phyloP scores from a whole-genome alignment of 2,113 vertebrate genomes.

The Nycticryphes semicollaris region DNA sequence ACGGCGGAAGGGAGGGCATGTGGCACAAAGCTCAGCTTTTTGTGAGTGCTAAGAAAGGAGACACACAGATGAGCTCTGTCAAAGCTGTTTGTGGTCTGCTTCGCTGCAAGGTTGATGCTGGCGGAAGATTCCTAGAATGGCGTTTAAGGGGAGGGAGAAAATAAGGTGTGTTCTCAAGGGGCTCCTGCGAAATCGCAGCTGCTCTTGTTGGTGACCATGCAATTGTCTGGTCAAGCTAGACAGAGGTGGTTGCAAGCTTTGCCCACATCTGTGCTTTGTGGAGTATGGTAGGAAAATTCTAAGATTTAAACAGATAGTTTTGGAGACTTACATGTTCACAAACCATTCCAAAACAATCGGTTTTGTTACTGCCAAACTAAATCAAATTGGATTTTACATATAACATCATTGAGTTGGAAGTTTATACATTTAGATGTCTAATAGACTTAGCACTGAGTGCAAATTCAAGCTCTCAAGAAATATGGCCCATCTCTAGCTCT shows the following conservation, averaged over 20 bases:
- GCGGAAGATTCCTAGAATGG: background rate
- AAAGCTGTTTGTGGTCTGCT: background rate
- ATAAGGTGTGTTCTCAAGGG: background rate
- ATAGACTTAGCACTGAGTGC: background rate
- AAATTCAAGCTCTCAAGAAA: background rate
- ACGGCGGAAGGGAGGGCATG: background rate
- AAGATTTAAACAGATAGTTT: background rate
- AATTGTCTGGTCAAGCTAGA: background rate
- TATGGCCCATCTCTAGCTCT: background rate
- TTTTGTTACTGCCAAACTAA: background rate
- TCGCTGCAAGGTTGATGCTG: background rate
- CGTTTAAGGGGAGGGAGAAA: background rate
- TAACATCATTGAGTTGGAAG: background rate
- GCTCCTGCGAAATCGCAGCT: background rate
- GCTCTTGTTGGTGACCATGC: background rate
- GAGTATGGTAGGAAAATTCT: background rate
- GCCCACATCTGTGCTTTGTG: background rate
- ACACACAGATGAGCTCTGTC: background rate
- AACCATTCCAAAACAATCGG: rapidly evolving
- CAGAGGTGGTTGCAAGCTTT: background rate
- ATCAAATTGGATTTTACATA: background rate
- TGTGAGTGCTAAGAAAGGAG: background rate
- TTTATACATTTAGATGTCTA: background rate
- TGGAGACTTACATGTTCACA: background rate
- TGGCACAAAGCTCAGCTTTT: background rate